Evolutionary conservation across 2,888 invertebrate species (phyloP), one percentile per base, ranked within the genome.

Genomic region (Allygus modestus): DNA sequence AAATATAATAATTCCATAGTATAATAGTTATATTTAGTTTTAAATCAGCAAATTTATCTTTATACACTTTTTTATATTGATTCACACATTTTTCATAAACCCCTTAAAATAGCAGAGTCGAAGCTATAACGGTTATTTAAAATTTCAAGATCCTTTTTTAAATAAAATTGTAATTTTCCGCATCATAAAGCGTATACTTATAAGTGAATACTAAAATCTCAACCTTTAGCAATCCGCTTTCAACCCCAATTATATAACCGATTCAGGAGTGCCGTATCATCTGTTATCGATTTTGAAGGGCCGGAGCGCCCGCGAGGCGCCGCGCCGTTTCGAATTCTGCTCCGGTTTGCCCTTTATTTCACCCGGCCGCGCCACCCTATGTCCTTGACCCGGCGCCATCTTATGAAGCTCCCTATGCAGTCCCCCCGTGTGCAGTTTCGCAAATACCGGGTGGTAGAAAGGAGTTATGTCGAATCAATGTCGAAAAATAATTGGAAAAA

Each of bases 221-320:
- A 37, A 4, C 37, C 37, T 7, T 37, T 37, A 37, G 9, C 5
- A 37, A 54, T 23, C 11, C 20, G 5, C 23, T 15, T 20, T n/a
- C 41, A 20, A 75, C 46, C 75, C 75, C 37, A 46, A 41, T 75
- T 75, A 75, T n/a, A 41, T 65, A 65, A 65, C n/a, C 58, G 58
- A 23, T 11, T 23, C 5, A 28, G 28, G n/a, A 1, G 20, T 0
- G 54, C 23, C 54, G 28, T 28, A 31, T 65, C 65, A 65, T 15
- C 65, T 65, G 65, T 65, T 65, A 65, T 65, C 65, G 65, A 65
- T 65, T 65, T 65, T 12, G 54, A 54, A 11, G 20, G 65, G 23
- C 31, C 65, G 26, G 15, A 31, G 65, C 65, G 65, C 31, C 65
- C 28, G 17, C 15, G 65, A 28, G 65, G 65, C 65, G 65, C 65